A percentile compares a stretch with the other conserved stretches of the same genome.
Evolutionary conservation across 1,140 invertebrate genomes (phyloP).

Genomic region (Eubasilissa regina): DNA sequence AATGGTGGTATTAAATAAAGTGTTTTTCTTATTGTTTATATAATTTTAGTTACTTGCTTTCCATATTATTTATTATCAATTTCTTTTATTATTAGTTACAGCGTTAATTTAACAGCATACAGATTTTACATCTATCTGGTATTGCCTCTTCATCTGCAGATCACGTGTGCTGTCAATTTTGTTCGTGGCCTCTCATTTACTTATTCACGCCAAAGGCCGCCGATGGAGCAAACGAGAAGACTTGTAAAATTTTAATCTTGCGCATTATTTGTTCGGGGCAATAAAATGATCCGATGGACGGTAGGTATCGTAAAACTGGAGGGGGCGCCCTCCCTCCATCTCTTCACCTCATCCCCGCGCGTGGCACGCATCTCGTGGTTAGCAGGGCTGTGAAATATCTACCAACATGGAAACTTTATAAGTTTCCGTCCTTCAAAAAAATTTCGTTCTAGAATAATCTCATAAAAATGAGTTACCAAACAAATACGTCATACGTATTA

Average conservation of each 20-base stretch:
- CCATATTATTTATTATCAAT: too few relatives aligned
- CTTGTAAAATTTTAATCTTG: constrained; percentile 60
- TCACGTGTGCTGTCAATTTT: constrained; percentile 36
- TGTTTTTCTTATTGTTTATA: too few relatives aligned
- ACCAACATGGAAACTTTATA: too few relatives aligned
- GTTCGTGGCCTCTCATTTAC: constrained; percentile 8
- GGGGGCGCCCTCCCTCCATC: background rate
- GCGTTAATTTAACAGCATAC: too few relatives aligned
- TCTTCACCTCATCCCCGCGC: background rate
- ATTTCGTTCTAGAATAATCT: too few relatives aligned
- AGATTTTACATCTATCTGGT: background rate
- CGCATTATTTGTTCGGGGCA: constrained; percentile 59
- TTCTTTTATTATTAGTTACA: too few relatives aligned
- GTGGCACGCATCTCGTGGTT: constrained; percentile 28
- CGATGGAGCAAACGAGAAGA: constrained; percentile 28
- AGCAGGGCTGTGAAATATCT: background rate
- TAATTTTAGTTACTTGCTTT: too few relatives aligned
- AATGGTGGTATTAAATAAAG: too few relatives aligned
- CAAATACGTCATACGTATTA: too few relatives aligned
- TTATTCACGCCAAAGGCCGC: constrained; percentile 6
- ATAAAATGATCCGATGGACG: constrained; percentile 59
- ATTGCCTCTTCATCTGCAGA: background rate
- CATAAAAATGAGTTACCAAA: background rate
- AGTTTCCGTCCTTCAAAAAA: too few relatives aligned
- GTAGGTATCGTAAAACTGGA: constrained; percentile 55